Percentiles rank a stretch among this genome's conserved stretches.
These are phyloP conservation scores for Malthinus seriepunctatus DNA, from an alignment of 2,888 invertebrate genomes.

Conservation along the genomic window DNA sequence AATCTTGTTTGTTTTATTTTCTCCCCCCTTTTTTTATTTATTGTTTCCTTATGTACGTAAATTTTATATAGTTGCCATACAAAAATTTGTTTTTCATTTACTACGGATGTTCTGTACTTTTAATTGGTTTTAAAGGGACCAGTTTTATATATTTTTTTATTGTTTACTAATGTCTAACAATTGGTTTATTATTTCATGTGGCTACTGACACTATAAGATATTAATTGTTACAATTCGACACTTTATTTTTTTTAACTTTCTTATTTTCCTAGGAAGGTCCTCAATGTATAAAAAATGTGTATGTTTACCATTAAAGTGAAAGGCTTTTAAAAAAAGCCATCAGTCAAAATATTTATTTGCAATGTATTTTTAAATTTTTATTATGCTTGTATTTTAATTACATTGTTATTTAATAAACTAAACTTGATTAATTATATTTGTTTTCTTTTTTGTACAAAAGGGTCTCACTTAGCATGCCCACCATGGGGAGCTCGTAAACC, in stretches of 20 bases:
- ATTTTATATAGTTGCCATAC: slow-evolving; percentile 37
- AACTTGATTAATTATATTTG: slow-evolving; percentile 50
- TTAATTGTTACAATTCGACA: slow-evolving; percentile 18
- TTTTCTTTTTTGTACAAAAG: background rate
- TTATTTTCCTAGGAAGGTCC: slow-evolving; percentile 39
- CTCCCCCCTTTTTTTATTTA: slow-evolving; percentile 17
- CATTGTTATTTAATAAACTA: slow-evolving; percentile 56
- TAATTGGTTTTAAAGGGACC: slow-evolving; percentile 48
- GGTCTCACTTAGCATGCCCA: too few relatives aligned
- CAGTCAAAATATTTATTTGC: slow-evolving; percentile 43
- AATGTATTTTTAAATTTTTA: slow-evolving; percentile 42
- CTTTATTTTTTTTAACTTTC: slow-evolving; percentile 15
- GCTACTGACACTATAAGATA: slow-evolving; percentile 29
- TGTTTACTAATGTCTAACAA: slow-evolving; percentile 27
- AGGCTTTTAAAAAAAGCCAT: slow-evolving; percentile 42
- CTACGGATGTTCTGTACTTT: slow-evolving; percentile 38
- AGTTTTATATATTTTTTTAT: slow-evolving; percentile 45
- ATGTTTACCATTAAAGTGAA: slow-evolving; percentile 46
- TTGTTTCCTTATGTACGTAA: slow-evolving; percentile 33
- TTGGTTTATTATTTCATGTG: slow-evolving; percentile 16
- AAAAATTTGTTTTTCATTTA: slow-evolving; percentile 32
- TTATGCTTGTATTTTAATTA: slow-evolving; percentile 53
- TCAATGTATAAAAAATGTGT: slow-evolving; percentile 28
- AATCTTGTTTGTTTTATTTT: slow-evolving; percentile 21
- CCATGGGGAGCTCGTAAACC: too few relatives aligned